Evolutionary conservation across 2,888 invertebrate genomes (phyloP).

Genomic region (Lasioglossum malachurum): DNA sequence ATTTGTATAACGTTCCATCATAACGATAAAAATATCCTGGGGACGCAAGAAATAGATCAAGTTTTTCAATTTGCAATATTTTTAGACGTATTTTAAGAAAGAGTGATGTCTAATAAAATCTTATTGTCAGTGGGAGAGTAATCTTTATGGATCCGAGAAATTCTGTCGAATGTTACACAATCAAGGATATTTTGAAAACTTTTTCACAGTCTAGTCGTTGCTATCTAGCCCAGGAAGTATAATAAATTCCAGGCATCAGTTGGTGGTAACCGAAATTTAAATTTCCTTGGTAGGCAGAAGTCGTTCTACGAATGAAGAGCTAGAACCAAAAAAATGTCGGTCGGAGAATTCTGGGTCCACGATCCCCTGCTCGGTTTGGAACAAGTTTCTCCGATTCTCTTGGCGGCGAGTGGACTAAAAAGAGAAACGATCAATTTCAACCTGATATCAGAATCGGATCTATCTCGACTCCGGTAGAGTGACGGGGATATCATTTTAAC

Average conservation of each 20-base stretch:
- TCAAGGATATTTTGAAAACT: too few relatives aligned
- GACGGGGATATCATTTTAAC: slow-evolving; percentile 80
- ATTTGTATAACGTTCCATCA: too few relatives aligned
- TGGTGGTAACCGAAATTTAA: background rate
- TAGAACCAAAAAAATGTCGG: background rate
- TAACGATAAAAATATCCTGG: too few relatives aligned
- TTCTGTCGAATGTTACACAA: too few relatives aligned
- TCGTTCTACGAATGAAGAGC: background rate
- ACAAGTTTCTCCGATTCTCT: slow-evolving; percentile 59
- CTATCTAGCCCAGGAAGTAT: background rate
- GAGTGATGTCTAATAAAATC: too few relatives aligned
- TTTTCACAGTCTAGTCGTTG: too few relatives aligned
- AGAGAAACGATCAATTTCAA: slow-evolving; percentile 70
- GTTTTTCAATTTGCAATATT: too few relatives aligned
- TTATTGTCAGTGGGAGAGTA: too few relatives aligned
- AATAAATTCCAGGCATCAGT: background rate
- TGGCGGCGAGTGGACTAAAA: background rate
- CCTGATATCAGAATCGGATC: slow-evolving; percentile 72
- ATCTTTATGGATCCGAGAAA: too few relatives aligned
- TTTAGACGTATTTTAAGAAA: too few relatives aligned
- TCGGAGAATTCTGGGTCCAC: background rate
- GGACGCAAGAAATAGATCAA: too few relatives aligned
- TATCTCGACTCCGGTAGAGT: slow-evolving; percentile 51
- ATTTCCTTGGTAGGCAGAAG: background rate
- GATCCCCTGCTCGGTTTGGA: background rate